These are phyloP conservation scores for Darevskia nairensis DNA, from an alignment of 2,797 vertebrate species.

Conservation along the genomic window DNA sequence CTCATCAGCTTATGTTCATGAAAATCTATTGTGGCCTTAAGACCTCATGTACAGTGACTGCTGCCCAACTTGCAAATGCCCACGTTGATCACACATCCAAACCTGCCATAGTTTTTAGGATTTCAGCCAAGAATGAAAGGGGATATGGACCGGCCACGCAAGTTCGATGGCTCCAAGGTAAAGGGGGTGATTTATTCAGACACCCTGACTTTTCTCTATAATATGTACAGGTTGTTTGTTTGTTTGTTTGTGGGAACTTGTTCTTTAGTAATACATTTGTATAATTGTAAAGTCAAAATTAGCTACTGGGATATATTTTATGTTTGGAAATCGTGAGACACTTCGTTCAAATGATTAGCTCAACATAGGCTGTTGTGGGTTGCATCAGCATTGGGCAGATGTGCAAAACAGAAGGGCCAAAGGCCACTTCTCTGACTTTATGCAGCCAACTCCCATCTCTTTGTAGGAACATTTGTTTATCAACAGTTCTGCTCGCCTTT, in stretches of 20 bases:
- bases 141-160: constrained; percentile 97
- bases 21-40: constrained; percentile 96
- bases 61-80: constrained; percentile 89
- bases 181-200: constrained; percentile 36
- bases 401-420: background rate
- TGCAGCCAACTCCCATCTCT: background rate
- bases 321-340: background rate
- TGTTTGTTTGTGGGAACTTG: background rate
- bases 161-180: constrained; percentile 99
- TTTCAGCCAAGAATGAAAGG: constrained; percentile 97
- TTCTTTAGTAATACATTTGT: background rate
- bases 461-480: background rate
- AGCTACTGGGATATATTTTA: background rate
- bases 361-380: background rate
- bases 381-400: background rate
- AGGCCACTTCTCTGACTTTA: background rate
- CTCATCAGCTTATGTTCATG: constrained; percentile 92
- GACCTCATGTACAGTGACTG: constrained; percentile 88
- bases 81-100: constrained; percentile 92
- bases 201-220: background rate
- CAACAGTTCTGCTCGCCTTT: background rate
- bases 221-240: background rate
- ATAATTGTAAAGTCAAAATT: background rate
- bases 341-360: background rate
- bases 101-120: constrained; percentile 95